Percentiles rank a stretch among this genome's conserved stretches.
Conservation (phyloP, 1,140 invertebrate genomes). For the Drosophila nebulosa region DNA sequence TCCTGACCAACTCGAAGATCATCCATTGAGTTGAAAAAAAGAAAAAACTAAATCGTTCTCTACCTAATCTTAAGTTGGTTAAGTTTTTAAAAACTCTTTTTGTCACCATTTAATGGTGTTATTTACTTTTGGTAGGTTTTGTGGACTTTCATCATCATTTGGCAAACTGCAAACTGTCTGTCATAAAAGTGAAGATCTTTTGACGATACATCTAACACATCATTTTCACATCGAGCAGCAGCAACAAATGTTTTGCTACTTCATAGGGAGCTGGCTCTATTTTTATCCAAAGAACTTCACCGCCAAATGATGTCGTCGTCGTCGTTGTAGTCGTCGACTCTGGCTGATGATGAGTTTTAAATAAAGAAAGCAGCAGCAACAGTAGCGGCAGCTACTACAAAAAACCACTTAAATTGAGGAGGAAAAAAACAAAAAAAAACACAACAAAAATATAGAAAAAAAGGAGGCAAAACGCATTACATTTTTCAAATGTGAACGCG, state of each 20-base stretch:
- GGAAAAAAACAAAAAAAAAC: conserved; percentile 5
- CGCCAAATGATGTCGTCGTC: conserved; percentile 74
- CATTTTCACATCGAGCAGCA: conserved; percentile 34
- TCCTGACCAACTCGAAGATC: too few species aligned
- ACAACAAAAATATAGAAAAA: neutral
- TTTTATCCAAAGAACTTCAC: conserved; percentile 62
- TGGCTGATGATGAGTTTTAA: conserved; percentile 66
- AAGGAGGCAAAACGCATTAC: conserved; percentile 50
- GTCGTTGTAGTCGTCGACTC: conserved; percentile 49
- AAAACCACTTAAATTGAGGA: conserved; percentile 56
- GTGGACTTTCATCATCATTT: conserved; percentile 23
- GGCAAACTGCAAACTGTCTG: conserved; percentile 8
- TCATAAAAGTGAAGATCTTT: neutral
- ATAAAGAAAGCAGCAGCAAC: conserved; percentile 65
- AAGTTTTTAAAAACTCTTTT: too few species aligned
- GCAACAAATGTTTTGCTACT: conserved; percentile 26
- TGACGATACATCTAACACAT: conserved; percentile 39
- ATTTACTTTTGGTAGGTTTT: neutral
- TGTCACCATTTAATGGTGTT: too few species aligned
- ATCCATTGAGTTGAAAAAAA: too few species aligned
- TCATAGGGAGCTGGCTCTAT: conserved; percentile 36
- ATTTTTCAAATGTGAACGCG: conserved; percentile 58
- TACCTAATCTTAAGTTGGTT: too few species aligned
- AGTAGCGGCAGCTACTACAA: conserved; percentile 22
- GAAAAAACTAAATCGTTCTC: too few species aligned